These are phyloP conservation scores for Scolopax rusticola DNA, from an alignment of 2,797 vertebrate species.

Conservation along the genomic window DNA sequence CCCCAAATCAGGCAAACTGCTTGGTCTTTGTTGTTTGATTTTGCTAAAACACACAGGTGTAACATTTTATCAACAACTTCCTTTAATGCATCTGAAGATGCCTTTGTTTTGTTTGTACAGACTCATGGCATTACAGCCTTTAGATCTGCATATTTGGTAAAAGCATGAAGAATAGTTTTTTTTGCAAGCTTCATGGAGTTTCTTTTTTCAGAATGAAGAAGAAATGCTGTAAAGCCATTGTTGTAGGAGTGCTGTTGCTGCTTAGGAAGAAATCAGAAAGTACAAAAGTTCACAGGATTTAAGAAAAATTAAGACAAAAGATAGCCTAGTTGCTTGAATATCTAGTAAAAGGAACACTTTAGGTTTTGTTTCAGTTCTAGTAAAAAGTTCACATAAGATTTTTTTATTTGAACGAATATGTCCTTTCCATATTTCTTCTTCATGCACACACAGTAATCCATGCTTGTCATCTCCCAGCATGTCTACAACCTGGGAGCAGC, in stretches of 20 bases:
- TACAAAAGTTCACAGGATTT: background rate
- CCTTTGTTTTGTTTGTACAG: background rate
- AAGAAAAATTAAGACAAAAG: background rate
- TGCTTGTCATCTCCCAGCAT: background rate
- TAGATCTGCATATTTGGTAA: background rate
- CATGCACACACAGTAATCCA: accelerated
- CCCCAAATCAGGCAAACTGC: background rate
- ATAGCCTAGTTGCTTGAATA: background rate
- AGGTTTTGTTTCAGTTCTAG: background rate
- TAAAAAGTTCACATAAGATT: background rate
- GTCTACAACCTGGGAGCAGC: background rate
- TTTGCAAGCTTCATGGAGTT: background rate
- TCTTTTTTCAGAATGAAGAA: background rate
- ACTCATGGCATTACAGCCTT: background rate
- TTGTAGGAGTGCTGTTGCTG: background rate
- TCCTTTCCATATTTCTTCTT: background rate
- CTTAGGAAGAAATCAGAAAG: background rate
- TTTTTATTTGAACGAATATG: background rate
- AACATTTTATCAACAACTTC: background rate
- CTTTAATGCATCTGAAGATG: background rate
- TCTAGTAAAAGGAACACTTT: background rate
- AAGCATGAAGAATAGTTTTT: background rate
- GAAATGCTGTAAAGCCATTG: background rate
- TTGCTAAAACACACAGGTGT: background rate
- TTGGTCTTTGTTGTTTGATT: background rate